Base-by-base conservation (phyloP, 2,888 invertebrate species). In the Pharmacophagus antenor region DNA sequence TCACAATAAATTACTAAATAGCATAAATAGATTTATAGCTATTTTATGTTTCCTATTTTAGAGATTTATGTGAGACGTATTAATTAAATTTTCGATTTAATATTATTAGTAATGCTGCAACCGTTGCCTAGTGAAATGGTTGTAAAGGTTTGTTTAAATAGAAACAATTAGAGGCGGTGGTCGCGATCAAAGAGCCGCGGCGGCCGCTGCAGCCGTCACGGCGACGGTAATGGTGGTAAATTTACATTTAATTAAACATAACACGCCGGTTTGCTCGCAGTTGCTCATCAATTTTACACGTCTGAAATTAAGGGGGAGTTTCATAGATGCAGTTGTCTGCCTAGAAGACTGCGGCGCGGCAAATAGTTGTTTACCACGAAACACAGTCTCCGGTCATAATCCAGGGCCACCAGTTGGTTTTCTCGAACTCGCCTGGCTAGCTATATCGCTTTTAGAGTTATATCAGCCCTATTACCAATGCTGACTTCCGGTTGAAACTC, bases 231-330 rank as follows among this genome's bases (percentile, higher is more conserved):
- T 68, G 69, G 70, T 61, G 66, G 68, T 57, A 65, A 66, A 70
- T 70, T 73, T 76, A 70, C 74, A 72, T 77, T 71, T 77, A 80
- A 81, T 81, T 80, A 77, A 71, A 78, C 72, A 72, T 74, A 71
- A 71, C 72, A 68, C 72, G 70, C 70, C 67, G 66, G 70, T 69
- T 67, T 65, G 59, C 58, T 64, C 60, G 61, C 56, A 56, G 67
- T 66, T 66, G 64, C 65, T 65, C 64, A 67, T 52, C 63, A 58
- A 63, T 65, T 62, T 65, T 56, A 52, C 52, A 52, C 47, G 56
- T 56, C 60, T 22, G 47, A 15, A 54, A 10, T 60, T 37, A 50
- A 62, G 21, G 52, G 58, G 47, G 48, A 51, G 15, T 55, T 56
- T 25, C 23, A 53, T 54, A 7, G n/a, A 12, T 49, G 12, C n/a